Evolutionary conservation across 2,888 invertebrate species (phyloP), one percentile per base, ranked within the genome.

Genomic region (Pollenia labialis): DNA sequence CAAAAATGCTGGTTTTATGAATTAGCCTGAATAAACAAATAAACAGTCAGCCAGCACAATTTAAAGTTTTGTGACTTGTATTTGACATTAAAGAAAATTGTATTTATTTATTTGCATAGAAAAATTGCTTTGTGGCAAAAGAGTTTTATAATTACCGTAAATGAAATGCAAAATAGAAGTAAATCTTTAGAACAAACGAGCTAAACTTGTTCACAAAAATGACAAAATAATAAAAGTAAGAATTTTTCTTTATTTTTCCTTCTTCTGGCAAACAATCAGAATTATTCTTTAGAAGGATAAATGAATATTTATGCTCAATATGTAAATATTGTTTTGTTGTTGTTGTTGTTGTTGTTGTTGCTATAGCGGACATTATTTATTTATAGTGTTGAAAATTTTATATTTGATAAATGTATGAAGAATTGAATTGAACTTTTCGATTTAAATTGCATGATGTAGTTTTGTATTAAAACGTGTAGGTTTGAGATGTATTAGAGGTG

Each of bases 111-210:
- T 81, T 75, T 75, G 75, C 62, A 82, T 76, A 62, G 72, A 74
- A 75, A 54, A 58, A 69, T 76, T 62, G 76, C 4, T 10, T 42
- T 14, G 11, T n/a, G 62, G 32, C 32, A 40, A 42, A 52, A 74
- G 60, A 75, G 48, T 80, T 54, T 85, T 75, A 54, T 85, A 85
- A 85, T 85, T 85, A 85, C 84, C 79, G 84, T 85, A 85, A 85
- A 74, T 71, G 60, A 69, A 80, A 80, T 80, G 79, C 74, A 85
- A 79, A 77, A 74, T 74, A 66, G 64, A 72, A 72, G 64, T 77
- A 72, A 84, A 84, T 84, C 64, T 40, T 76, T 76, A 32, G 44
- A 69, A 62, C 16, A 66, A 81, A 80, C 79, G n/a, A 74, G 79
- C 79, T 74, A 74, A 85, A 85, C 84, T 80, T 75, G 84, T 80